Conservation (phyloP, 2,888 invertebrate species). For the Meandrusa payeni region DNA sequence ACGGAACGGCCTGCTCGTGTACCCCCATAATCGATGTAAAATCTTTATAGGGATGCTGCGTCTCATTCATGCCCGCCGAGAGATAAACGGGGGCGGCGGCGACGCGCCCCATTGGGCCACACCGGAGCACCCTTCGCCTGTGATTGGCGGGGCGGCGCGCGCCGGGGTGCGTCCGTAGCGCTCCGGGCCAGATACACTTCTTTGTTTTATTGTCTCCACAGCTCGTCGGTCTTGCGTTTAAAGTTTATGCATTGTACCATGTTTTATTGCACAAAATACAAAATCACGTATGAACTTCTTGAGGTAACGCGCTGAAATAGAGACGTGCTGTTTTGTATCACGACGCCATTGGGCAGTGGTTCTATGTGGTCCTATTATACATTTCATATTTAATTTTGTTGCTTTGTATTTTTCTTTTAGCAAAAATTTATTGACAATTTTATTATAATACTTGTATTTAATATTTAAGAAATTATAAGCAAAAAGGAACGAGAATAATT, state of each 20-base stretch:
- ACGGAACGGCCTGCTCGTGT: conserved; percentile 63
- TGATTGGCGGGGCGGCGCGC: conserved; percentile 35
- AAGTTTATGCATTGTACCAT: conserved; percentile 79
- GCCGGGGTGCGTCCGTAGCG: conserved; percentile 42
- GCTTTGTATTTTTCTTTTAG: too few relatives aligned
- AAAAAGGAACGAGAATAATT: too few relatives aligned
- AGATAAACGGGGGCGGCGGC: conserved; percentile 35
- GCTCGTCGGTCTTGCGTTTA: conserved; percentile 78
- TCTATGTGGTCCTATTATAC: conserved; percentile 3
- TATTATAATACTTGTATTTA: too few relatives aligned
- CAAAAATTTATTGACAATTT: too few relatives aligned
- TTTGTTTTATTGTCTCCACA: conserved; percentile 80
- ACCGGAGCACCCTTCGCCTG: conserved; percentile 33
- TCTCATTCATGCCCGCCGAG: conserved; percentile 58
- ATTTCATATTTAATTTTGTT: too few relatives aligned
- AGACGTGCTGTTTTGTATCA: conserved; percentile 47
- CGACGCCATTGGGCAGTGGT: conserved; percentile 46
- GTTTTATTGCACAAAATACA: conserved; percentile 76
- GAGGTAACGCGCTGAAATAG: conserved; percentile 62
- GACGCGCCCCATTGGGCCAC: conserved; percentile 40
- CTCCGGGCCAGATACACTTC: conserved; percentile 69
- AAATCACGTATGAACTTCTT: conserved; percentile 74
- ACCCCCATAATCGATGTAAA: conserved; percentile 74
- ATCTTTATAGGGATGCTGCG: conserved; percentile 68
- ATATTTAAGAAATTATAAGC: too few relatives aligned